These are phyloP conservation scores for Anableps anableps DNA, from an alignment of 2,797 vertebrate species.

Conservation along the genomic window DNA sequence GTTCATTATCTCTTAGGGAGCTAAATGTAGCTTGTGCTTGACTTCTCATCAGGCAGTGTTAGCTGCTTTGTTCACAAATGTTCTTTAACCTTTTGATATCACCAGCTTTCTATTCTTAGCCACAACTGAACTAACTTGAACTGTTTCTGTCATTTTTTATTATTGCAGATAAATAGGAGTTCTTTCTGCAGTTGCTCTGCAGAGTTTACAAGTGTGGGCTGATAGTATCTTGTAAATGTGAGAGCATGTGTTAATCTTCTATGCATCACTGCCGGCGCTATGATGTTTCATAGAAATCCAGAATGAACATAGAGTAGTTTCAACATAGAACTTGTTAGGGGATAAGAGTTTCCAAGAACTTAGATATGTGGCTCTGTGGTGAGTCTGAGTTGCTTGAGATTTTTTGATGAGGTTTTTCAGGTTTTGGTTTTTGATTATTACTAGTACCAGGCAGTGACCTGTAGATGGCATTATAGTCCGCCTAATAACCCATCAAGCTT, in stretches of 20 bases:
- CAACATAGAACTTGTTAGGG: not conserved
- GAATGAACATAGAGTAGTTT: not conserved
- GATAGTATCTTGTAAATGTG: not conserved
- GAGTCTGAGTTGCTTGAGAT: not conserved
- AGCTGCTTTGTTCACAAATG: not conserved
- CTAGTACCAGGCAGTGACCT: conserved; percentile 25
- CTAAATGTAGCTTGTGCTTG: not conserved
- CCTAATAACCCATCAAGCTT: not conserved
- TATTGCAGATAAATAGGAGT: not conserved
- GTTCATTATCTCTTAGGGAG: not conserved
- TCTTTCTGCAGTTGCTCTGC: not conserved
- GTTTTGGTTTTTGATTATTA: not conserved
- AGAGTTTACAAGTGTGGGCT: not conserved
- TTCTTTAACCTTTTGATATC: not conserved
- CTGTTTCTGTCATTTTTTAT: not conserved
- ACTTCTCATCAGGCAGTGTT: not conserved
- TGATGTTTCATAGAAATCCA: not conserved
- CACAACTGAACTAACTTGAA: not conserved
- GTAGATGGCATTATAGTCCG: conserved; percentile 47
- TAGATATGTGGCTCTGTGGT: not conserved
- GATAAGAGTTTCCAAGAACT: not conserved
- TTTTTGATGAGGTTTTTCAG: not conserved
- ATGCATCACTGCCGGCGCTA: not conserved
- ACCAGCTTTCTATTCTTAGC: not conserved
- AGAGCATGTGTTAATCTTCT: not conserved